phyloP scores from a whole-genome alignment of 2,888 invertebrate genomes.

The Nasonovia ribisnigri region DNA sequence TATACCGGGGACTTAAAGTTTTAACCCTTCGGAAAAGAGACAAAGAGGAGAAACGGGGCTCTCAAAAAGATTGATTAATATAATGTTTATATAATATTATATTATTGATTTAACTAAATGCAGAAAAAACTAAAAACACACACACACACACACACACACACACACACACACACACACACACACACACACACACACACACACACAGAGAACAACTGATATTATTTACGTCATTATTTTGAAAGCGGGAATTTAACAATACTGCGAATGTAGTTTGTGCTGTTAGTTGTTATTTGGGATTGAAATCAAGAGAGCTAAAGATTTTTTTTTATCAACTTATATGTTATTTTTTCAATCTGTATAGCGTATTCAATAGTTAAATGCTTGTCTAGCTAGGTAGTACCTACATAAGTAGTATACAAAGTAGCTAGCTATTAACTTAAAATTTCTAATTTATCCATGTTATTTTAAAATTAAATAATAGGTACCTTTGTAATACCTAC shows the following conservation, averaged over 20 bases:
- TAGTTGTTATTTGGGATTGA: neutral
- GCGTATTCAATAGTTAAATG: neutral
- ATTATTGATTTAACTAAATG: neutral
- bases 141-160: neutral
- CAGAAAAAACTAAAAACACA: neutral
- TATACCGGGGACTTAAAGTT: conserved; percentile 9
- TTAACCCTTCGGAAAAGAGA: conserved; percentile 21
- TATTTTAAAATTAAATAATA: neutral
- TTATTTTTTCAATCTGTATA: neutral
- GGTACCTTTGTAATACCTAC: neutral
- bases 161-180: neutral
- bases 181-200: neutral
- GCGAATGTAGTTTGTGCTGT: neutral
- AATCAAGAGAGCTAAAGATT: neutral
- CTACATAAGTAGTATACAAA: neutral
- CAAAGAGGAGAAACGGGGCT: neutral
- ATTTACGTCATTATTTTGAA: neutral
- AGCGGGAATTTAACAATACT: neutral
- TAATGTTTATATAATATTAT: neutral
- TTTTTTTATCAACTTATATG: neutral
- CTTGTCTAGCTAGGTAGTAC: neutral
- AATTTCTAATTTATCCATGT: neutral
- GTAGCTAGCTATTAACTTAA: neutral
- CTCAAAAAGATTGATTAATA: neutral
- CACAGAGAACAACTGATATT: too few relatives aligned